phyloP scores from a whole-genome alignment of 2,113 vertebrate species.

The Takifugu flavidus region DNA sequence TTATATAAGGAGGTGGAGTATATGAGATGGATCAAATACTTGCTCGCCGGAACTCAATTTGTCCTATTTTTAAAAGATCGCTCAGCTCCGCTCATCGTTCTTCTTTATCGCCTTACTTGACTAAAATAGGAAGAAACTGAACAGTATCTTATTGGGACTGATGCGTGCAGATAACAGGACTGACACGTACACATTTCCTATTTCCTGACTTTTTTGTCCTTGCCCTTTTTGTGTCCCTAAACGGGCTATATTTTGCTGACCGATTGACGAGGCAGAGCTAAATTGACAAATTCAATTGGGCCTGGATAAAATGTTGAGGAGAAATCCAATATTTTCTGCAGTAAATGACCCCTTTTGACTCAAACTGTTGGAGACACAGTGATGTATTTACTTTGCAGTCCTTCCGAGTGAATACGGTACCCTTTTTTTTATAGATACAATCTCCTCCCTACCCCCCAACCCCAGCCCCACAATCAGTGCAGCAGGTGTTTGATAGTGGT shows the following conservation, averaged over 20 bases:
- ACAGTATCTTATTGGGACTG: too few species aligned
- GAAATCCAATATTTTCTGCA: constrained; percentile 13
- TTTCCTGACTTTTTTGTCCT: neutral
- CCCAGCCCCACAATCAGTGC: neutral
- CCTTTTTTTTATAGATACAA: constrained; percentile 3
- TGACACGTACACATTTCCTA: neutral
- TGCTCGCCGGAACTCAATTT: neutral
- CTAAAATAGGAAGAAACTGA: too few species aligned
- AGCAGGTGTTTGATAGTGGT: constrained; percentile 1
- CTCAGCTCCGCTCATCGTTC: neutral
- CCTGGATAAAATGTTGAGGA: constrained; percentile 26
- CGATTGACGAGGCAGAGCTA: constrained; percentile 21
- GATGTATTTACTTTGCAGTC: neutral
- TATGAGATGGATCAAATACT: neutral
- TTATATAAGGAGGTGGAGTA: neutral
- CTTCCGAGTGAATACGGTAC: neutral
- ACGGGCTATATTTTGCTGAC: constrained; percentile 24
- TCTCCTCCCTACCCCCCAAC: too few species aligned
- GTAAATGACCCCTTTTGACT: neutral
- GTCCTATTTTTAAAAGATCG: too few species aligned
- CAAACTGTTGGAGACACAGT: neutral
- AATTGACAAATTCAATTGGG: constrained; percentile 30
- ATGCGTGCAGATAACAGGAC: too few species aligned
- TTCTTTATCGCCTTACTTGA: neutral
- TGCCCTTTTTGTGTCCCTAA: constrained; percentile 8